Evolutionary conservation across 2,797 vertebrate species (phyloP).

Genomic region (Psittacula derbiana): DNA sequence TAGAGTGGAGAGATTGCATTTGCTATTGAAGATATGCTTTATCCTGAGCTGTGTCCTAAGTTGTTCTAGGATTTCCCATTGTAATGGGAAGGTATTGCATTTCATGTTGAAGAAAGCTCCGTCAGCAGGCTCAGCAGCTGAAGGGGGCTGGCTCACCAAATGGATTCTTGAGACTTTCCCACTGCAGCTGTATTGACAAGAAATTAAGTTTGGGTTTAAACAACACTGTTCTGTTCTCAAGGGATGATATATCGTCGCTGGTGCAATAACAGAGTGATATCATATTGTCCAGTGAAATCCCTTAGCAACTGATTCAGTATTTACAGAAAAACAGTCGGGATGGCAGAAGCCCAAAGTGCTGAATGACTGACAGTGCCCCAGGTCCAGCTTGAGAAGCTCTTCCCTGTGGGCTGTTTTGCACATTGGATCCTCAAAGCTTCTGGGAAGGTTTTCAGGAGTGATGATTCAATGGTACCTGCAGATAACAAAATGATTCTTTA

Average conservation of each 20-base stretch:
- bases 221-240: not conserved
- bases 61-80: not conserved
- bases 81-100: not conserved
- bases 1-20: not conserved
- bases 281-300: constrained; percentile 46
- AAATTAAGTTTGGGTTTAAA: constrained; percentile 17
- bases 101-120: not conserved
- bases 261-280: constrained; percentile 50
- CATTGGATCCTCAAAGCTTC: not conserved
- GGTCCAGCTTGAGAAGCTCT: not conserved
- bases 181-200: constrained; percentile 46
- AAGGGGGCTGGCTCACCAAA: not conserved
- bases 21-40: not conserved
- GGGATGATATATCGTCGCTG: constrained; percentile 11
- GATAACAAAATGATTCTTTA: not conserved
- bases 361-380: not conserved
- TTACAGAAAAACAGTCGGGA: constrained; percentile 15
- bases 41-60: not conserved
- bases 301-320: constrained; percentile 60
- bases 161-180: constrained; percentile 19
- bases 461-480: not conserved
- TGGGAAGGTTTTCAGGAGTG: not conserved
- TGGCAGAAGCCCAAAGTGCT: not conserved
- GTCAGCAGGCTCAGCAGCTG: not conserved
- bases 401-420: not conserved